A percentile compares a stretch with the other conserved stretches of the same genome.
Conservation (phyloP, 2,888 invertebrate genomes). For the Ophion ellenae region DNA sequence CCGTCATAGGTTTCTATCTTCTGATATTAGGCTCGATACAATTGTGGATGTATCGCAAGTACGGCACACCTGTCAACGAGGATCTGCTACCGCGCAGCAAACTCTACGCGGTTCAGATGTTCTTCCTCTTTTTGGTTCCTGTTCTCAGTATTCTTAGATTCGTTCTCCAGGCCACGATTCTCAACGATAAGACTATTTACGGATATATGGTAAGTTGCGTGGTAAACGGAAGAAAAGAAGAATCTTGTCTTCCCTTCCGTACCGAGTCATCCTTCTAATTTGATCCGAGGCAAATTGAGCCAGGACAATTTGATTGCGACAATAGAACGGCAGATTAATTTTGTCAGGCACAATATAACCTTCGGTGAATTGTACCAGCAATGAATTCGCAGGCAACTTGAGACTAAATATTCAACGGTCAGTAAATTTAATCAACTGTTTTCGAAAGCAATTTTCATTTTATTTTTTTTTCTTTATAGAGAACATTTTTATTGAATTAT, state of each 20-base stretch:
- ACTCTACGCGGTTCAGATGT: constrained; percentile 91
- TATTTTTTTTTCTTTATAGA: background rate
- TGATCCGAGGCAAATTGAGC: background rate
- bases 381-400: no score
- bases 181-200: constrained; percentile 89
- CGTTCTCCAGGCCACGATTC: constrained; percentile 89
- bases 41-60: constrained; percentile 92
- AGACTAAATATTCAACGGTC: background rate
- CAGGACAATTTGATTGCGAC: background rate
- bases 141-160: constrained; percentile 89
- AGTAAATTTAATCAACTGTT: background rate
- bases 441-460: background rate
- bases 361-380: no score
- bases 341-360: no score
- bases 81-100: constrained; percentile 87
- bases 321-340: background rate
- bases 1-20: constrained; percentile 90
- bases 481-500: background rate
- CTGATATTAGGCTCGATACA: constrained; percentile 92
- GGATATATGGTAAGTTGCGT: constrained; percentile 91
- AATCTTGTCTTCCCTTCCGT: background rate
- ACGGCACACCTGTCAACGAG: constrained; percentile 89
- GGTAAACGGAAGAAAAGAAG: background rate
- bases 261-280: background rate
- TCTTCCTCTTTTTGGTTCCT: constrained; percentile 89